Base-by-base conservation (phyloP, 2,888 invertebrate genomes). In the Brenthis daphne region DNA sequence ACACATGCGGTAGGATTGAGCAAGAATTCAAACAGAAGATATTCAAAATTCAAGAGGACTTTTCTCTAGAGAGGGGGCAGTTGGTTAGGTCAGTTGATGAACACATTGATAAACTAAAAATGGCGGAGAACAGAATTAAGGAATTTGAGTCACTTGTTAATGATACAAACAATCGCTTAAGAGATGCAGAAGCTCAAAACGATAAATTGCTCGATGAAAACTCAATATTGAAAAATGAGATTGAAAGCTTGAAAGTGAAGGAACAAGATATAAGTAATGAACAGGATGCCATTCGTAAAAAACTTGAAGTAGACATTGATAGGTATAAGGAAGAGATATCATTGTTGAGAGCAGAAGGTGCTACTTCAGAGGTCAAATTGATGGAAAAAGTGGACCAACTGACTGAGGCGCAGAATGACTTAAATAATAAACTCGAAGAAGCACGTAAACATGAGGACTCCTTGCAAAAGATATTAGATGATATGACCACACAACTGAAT, bases 371-470 rank as follows among this genome's bases (percentile, higher is more conserved):
- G 83, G 85, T 88, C 1, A 90, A 92, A 76, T 78, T 93, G 66
- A 91, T 93, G 84, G 89, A 92, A 80, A 89, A 93, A 73, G 88
- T 93, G 57, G 92, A 93, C 68, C 90, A 91, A 78, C 76, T 93
- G 55, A 88, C 90, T 64, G 89, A 88, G 77, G 92, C 92, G 14
- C 90, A 92, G 75, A 90, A 92, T 73, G 92, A 93, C 73, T 82
- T 94, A 51, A 89, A 88, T 76, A 88, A 91, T 71, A 89, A 93
- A 80, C 76, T 90, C 29, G 93, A 93, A 79, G 89, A 90, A 79
- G 92, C 94, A 64, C 85, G 86, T 72, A 88, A 87, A 78, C 87
- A 93, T 66, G 92, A 93, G 81, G 90, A 91, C 74, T 90, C 87
- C 0, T 79, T 94, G 64, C 90, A 93, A 80, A 92, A 90, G 76